A percentile compares a stretch with the other conserved stretches of the same genome.
Conservation (phyloP, 2,888 invertebrate species). For the Metallyticus violacea region DNA sequence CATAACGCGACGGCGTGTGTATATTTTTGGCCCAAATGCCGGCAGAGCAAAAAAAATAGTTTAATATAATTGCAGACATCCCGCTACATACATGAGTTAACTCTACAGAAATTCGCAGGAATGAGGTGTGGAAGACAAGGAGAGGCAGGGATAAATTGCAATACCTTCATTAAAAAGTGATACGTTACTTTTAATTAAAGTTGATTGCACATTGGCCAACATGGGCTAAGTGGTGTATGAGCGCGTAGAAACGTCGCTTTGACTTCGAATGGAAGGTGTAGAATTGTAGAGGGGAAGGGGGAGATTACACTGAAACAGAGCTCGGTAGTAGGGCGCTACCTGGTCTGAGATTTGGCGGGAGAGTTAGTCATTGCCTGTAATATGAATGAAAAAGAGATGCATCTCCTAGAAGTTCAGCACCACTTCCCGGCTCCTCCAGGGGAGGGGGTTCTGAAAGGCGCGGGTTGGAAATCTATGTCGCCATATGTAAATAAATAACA, state of each 20-base stretch:
- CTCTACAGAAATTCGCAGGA: background rate
- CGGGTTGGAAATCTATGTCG: too few relatives aligned
- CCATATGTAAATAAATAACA: too few relatives aligned
- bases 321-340: background rate
- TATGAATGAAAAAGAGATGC: too few relatives aligned
- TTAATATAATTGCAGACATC: slow-evolving; percentile 15
- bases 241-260: background rate
- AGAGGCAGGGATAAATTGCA: background rate
- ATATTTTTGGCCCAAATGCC: background rate
- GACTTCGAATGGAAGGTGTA: background rate
- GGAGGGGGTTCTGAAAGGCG: too few relatives aligned
- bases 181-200: slow-evolving; percentile 19
- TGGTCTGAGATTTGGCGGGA: background rate
- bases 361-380: too few relatives aligned
- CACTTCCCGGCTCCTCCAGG: too few relatives aligned
- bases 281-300: too few relatives aligned
- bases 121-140: background rate
- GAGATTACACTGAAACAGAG: too few relatives aligned
- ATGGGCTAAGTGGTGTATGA: too few relatives aligned
- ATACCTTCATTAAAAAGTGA: background rate
- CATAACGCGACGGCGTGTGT: background rate
- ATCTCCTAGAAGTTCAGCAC: too few relatives aligned
- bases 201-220: slow-evolving; percentile 8
- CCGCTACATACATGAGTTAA: background rate
- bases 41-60: background rate